These are phyloP conservation scores for Drosophila paranaensis DNA, from an alignment of 2,888 invertebrate species.

Conservation along the genomic window DNA sequence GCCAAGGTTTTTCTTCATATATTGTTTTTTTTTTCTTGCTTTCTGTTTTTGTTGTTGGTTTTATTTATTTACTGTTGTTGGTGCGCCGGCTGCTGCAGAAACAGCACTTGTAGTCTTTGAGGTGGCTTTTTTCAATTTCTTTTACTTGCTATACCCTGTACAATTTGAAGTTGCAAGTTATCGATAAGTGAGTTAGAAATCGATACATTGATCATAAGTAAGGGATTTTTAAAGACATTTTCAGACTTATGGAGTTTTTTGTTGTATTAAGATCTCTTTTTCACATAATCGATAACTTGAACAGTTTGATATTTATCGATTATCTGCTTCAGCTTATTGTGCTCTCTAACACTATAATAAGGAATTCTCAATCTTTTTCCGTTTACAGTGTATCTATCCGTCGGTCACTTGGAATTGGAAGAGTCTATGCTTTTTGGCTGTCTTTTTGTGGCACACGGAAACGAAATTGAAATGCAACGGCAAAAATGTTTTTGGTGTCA, in stretches of 20 bases:
- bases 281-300: too few relatives aligned
- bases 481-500: slow-evolving; percentile 37
- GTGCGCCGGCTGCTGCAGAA: slow-evolving; percentile 21
- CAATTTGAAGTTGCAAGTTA: not conserved
- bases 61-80: slow-evolving; percentile 14
- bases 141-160: not conserved
- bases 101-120: slow-evolving; percentile 8
- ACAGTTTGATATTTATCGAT: too few relatives aligned
- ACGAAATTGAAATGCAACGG: slow-evolving; percentile 33
- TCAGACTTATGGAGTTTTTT: too few relatives aligned
- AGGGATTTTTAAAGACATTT: not conserved
- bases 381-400: not conserved
- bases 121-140: not conserved
- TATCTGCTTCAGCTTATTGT: too few relatives aligned
- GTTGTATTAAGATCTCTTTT: too few relatives aligned
- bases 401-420: not conserved
- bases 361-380: too few relatives aligned
- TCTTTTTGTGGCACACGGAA: slow-evolving; percentile 63
- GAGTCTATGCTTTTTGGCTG: not conserved
- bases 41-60: not conserved
- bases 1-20: slow-evolving; percentile 55
- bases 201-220: not conserved
- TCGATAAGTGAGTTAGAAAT: not conserved
- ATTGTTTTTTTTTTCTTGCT: slow-evolving; percentile 10
- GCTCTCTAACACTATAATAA: too few relatives aligned